These are phyloP conservation scores for Dipus sagitta DNA, from an alignment of 2,797 vertebrate species.

Conservation along the genomic window DNA sequence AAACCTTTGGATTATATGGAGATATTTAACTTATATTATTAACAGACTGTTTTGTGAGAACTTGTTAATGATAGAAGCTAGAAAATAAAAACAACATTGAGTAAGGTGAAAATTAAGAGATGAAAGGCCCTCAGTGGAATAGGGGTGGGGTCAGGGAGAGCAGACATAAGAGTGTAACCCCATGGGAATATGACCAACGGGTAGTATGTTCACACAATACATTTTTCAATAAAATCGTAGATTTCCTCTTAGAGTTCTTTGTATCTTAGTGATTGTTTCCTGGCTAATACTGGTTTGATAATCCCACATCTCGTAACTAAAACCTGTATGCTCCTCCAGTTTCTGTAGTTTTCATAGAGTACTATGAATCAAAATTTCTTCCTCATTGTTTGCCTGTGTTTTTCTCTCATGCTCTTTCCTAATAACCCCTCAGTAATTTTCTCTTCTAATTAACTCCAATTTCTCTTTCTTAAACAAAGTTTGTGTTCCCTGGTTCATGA, in stretches of 20 bases:
- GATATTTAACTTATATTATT: slow-evolving; percentile 25
- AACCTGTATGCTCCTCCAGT: no score
- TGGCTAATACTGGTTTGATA: no score
- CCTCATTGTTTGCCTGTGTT: not conserved
- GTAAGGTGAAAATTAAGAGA: not conserved
- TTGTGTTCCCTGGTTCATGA: not conserved
- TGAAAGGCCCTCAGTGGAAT: not conserved
- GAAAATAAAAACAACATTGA: not conserved
- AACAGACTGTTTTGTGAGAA: not conserved
- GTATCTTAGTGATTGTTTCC: no score
- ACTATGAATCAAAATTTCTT: not conserved
- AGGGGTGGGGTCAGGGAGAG: no score
- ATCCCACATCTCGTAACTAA: no score
- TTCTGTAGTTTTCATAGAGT: no score
- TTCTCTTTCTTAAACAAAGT: not conserved
- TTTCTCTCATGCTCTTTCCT: not conserved
- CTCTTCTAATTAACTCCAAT: not conserved
- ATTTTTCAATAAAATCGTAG: no score
- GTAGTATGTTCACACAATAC: no score
- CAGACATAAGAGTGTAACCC: no score
- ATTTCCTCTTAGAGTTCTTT: no score
- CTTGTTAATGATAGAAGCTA: slow-evolving; percentile 14
- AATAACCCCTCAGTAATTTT: not conserved
- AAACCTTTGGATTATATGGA: not conserved
- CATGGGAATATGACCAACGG: no score